Conservation (phyloP, 1,140 invertebrate species). For the Copidosoma floridanum region DNA sequence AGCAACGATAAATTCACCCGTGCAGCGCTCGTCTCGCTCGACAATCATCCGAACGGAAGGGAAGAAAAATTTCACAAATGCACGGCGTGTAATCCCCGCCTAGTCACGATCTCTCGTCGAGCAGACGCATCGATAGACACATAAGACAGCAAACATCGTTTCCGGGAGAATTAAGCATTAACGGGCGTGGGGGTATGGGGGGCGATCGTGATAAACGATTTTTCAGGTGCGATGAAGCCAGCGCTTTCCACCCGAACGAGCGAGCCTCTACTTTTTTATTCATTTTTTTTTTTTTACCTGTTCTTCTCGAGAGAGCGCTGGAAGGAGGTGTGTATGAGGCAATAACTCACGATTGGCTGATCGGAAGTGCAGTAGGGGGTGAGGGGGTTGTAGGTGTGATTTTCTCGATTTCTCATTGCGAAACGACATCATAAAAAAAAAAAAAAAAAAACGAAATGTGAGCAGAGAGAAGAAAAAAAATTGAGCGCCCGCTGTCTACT, state of each 20-base stretch:
- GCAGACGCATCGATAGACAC: too few relatives aligned
- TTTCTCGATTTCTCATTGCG: conserved; percentile 10
- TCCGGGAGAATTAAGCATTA: not conserved
- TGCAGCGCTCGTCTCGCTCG: too few relatives aligned
- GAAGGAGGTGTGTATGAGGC: too few relatives aligned
- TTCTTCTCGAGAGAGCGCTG: not conserved
- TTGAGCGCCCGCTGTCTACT: too few relatives aligned
- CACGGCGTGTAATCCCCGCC: not conserved
- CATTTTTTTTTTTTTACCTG: not conserved
- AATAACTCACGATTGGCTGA: conserved; percentile 11
- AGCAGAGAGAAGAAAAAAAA: not conserved
- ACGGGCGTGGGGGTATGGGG: not conserved
- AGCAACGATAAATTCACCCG: too few relatives aligned
- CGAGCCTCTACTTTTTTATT: too few relatives aligned
- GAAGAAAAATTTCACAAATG: not conserved
- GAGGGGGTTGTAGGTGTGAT: conserved; percentile 1
- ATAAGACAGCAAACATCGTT: too few relatives aligned
- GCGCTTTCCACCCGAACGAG: too few relatives aligned
- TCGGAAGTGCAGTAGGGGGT: not conserved
- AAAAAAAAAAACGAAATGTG: not conserved
- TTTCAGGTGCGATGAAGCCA: too few relatives aligned
- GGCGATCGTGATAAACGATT: not conserved
- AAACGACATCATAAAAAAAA: too few relatives aligned
- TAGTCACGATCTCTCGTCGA: not conserved
- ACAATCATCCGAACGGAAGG: too few relatives aligned